Conservation (phyloP, 2,113 vertebrate species). For the Beaufortia kweichowensis region DNA sequence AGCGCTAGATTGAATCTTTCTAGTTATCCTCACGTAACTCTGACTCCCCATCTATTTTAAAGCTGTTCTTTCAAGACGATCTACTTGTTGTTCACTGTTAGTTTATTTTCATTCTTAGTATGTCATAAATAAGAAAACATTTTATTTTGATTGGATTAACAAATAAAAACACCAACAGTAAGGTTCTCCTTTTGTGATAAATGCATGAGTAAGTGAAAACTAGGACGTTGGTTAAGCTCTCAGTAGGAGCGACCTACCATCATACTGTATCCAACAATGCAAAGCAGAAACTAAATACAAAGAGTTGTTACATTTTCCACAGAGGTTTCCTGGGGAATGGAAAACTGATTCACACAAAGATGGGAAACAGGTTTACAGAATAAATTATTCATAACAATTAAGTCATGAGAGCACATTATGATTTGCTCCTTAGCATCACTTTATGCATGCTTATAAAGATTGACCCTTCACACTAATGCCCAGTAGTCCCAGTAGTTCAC, state of each 20-base stretch:
- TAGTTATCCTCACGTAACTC: not conserved
- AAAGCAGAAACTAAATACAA: not conserved
- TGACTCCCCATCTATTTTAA: not conserved
- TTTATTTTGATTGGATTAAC: not conserved
- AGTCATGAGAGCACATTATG: not conserved
- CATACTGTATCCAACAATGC: conserved; percentile 2
- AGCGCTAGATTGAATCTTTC: not conserved
- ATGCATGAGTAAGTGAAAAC: conserved; percentile 4
- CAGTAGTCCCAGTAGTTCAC: no score
- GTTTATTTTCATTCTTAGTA: not conserved
- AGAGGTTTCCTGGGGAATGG: conserved; percentile 6
- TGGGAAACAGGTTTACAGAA: not conserved
- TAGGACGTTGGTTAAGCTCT: conserved; percentile 8
- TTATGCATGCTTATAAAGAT: not conserved
- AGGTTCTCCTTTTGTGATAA: not conserved
- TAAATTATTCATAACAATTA: not conserved
- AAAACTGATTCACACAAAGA: conserved; percentile 19
- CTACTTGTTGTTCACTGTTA: not conserved
- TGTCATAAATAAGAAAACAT: not conserved
- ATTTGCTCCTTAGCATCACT: not conserved
- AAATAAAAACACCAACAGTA: not conserved
- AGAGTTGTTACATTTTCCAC: conserved; percentile 13
- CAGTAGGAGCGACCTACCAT: not conserved
- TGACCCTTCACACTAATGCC: not conserved
- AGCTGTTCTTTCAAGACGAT: not conserved